phyloP scores from a whole-genome alignment of 2,888 invertebrate genomes.

The Lasioglossum leucozonium region DNA sequence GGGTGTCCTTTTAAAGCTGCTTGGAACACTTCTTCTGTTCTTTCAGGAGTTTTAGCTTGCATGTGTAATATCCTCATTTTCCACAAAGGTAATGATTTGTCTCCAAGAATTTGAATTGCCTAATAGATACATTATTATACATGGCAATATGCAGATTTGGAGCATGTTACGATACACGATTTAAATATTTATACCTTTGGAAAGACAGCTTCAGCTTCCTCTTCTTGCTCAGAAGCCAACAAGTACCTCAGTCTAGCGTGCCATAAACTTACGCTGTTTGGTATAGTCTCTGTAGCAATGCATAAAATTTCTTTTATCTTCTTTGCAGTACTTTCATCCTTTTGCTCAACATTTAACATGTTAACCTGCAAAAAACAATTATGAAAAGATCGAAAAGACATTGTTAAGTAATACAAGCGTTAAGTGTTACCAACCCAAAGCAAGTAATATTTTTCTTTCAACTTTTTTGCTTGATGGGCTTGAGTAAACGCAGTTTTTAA shows the following conservation, averaged over 20 bases:
- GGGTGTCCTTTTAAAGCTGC: constrained; percentile 85
- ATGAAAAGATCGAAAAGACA: not conserved
- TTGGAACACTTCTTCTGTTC: constrained; percentile 83
- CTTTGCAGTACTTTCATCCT: constrained; percentile 71
- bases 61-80: constrained; percentile 82
- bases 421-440: constrained; percentile 81
- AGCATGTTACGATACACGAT: not conserved
- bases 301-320: constrained; percentile 81
- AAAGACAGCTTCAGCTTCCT: constrained; percentile 84
- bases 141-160: not conserved
- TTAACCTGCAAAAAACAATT: constrained; percentile 73
- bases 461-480: constrained; percentile 84
- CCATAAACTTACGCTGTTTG: constrained; percentile 86
- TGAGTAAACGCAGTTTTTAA: constrained; percentile 85
- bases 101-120: constrained; percentile 82
- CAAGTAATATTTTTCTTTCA: constrained; percentile 85
- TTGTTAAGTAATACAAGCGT: constrained; percentile 14
- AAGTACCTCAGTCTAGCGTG: constrained; percentile 85
- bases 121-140: constrained; percentile 42
- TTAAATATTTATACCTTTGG: constrained; percentile 75
- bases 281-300: constrained; percentile 84
- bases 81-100: constrained; percentile 85
- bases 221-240: constrained; percentile 83
- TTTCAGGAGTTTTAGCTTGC: constrained; percentile 80
- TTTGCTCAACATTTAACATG: constrained; percentile 75